These are phyloP conservation scores for Onychostoma macrolepis DNA, from an alignment of 2,113 vertebrate species.

Conservation along the genomic window DNA sequence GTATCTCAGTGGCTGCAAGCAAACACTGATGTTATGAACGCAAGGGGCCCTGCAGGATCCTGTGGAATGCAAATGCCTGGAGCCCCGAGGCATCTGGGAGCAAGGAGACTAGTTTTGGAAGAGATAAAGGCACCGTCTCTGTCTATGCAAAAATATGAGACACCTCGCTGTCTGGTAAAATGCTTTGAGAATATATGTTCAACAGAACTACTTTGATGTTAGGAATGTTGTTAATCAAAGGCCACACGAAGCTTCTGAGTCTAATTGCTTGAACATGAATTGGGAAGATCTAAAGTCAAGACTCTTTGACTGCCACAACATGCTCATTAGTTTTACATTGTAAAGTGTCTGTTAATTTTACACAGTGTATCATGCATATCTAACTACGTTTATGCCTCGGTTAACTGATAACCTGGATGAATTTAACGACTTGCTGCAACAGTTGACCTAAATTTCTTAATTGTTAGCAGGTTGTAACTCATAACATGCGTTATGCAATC, in stretches of 20 bases:
- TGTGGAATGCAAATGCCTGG: conserved; percentile 61
- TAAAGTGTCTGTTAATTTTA: conserved; percentile 18
- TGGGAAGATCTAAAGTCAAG: neutral
- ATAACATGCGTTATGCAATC: neutral
- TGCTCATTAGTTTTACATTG: neutral
- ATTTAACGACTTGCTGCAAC: neutral
- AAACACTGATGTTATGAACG: conserved; percentile 67
- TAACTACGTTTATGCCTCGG: neutral
- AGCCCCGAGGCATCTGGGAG: conserved; percentile 46
- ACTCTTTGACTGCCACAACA: conserved; percentile 43
- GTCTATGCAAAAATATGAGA: conserved; percentile 52
- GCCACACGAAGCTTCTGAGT: neutral
- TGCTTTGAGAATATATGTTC: conserved; percentile 60
- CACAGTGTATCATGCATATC: neutral
- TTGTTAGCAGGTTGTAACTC: neutral
- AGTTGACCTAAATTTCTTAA: neutral
- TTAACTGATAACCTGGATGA: conserved; percentile 19
- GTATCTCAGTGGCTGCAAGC: conserved; percentile 61
- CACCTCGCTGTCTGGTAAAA: conserved; percentile 62
- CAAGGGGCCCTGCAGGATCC: conserved; percentile 59
- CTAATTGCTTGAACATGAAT: conserved; percentile 21
- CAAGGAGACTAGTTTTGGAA: conserved; percentile 36
- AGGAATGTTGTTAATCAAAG: conserved; percentile 31
- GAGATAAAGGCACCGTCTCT: conserved; percentile 40
- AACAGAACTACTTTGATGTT: conserved; percentile 66